Conservation (phyloP, 2,888 invertebrate genomes). For the Leucania comma region DNA sequence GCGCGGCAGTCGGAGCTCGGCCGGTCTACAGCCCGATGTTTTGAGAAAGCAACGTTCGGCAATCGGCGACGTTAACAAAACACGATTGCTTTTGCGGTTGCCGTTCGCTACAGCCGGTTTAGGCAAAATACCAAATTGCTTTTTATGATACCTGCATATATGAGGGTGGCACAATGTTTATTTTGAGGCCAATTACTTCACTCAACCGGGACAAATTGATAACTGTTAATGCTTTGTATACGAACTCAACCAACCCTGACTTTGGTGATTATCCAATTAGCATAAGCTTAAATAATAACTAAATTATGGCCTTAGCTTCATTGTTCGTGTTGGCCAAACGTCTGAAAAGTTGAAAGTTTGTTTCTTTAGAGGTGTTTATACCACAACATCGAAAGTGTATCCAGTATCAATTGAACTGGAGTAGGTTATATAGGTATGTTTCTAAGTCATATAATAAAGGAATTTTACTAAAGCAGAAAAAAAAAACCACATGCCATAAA, state of each 20-base stretch:
- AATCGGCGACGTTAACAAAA: conserved; percentile 86
- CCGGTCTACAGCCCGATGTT: conserved; percentile 85
- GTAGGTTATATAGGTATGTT: too few relatives aligned
- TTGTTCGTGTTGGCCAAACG: conserved; percentile 13
- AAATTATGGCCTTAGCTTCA: conserved; percentile 19
- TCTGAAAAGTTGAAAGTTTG: conserved; percentile 2
- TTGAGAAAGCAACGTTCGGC: conserved; percentile 89
- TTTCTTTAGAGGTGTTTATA: neutral
- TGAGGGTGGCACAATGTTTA: conserved; percentile 49
- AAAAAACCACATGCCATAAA: neutral
- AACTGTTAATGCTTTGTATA: conserved; percentile 46
- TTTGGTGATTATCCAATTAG: conserved; percentile 36
- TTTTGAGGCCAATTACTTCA: conserved; percentile 53
- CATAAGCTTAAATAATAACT: conserved; percentile 22
- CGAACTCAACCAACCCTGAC: conserved; percentile 43
- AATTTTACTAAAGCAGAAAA: neutral
- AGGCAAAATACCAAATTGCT: conserved; percentile 73
- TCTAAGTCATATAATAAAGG: neutral
- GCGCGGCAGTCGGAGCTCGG: conserved; percentile 84
- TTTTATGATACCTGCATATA: conserved; percentile 64
- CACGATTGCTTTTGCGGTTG: conserved; percentile 83
- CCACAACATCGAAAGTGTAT: conserved; percentile 20
- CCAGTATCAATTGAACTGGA: neutral
- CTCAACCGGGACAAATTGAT: conserved; percentile 53
- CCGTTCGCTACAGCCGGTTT: conserved; percentile 77